phyloP scores from a whole-genome alignment of 1,140 invertebrate genomes.

The Limonius californicus region DNA sequence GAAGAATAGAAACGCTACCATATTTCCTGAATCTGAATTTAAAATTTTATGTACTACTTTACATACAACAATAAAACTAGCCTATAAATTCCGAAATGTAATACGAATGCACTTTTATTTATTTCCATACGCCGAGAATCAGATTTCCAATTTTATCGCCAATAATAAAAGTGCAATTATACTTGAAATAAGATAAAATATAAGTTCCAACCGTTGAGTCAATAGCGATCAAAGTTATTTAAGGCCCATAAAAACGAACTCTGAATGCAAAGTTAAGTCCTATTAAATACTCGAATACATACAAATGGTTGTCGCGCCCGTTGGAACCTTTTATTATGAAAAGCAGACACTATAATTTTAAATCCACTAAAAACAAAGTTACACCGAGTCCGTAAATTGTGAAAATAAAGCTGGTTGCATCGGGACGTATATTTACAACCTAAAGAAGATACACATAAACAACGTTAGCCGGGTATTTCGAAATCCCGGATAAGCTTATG shows the following conservation, averaged over 20 bases:
- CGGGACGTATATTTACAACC: too few relatives aligned
- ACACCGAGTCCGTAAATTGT: too few relatives aligned
- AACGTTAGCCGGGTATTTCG: too few relatives aligned
- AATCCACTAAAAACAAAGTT: too few relatives aligned
- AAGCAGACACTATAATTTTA: too few relatives aligned
- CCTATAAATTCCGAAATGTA: background rate
- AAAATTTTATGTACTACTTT: background rate
- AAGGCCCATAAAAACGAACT: background rate
- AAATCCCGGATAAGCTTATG: too few relatives aligned
- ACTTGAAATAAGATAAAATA: conserved; percentile 2
- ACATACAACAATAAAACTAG: background rate
- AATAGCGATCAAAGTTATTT: background rate
- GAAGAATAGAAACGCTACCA: too few relatives aligned
- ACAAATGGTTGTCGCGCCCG: background rate
- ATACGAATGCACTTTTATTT: background rate
- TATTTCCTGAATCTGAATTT: background rate
- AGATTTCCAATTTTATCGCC: conserved; percentile 3
- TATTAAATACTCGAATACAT: background rate
- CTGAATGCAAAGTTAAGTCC: conserved; percentile 1
- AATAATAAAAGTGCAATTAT: conserved; percentile 7
- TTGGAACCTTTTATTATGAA: too few relatives aligned
- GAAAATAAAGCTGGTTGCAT: too few relatives aligned
- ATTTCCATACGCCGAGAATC: background rate
- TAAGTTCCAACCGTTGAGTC: conserved; percentile 2
- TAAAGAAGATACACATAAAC: too few relatives aligned